Evolutionary conservation across 2,888 invertebrate species (phyloP), one percentile per base, ranked within the genome.

Genomic region (Idaea dimidiata): DNA sequence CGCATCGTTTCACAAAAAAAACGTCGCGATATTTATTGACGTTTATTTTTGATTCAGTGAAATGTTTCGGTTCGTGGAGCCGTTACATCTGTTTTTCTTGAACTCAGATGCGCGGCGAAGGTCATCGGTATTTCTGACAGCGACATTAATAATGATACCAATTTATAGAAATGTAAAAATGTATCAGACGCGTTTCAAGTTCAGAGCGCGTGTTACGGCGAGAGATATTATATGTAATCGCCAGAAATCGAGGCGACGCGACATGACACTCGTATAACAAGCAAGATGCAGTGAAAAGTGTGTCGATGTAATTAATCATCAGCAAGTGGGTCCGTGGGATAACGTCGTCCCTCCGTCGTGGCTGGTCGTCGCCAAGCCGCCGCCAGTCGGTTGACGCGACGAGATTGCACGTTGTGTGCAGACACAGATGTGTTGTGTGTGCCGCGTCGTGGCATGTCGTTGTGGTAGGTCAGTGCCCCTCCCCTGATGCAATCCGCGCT

Each of bases 391-490:
- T 24, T 53, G 53, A 16, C 14, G 10, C 53, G 53, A n/a, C 6
- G 53, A 16, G 6, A 16, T 2, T 8, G 17, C 54, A 54, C 16
- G 54, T n/a, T 54, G 54, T 16, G 17, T 17, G 56, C 43, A 17
- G 59, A 54, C 58, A 55, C 64, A 17, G 57, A 16, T 58, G 59
- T 57, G 32, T 58, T 55, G 56, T 53, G 24, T 24, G 18, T 54
- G 61, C 33, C 10, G 61, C 55, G 55, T 56, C 56, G 18, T 56
- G 65, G 33, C 57, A 54, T 31, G 6, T 16, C 65, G 61, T 69
- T 67, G 67, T 54, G 69, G 64, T 65, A 69, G 71, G 69, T 69
- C 69, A 69, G 63, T 66, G 57, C 67, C 61, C 66, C 62, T 31
- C 16, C 43, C 17, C 43, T 17, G 43, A 16, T 43, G 60, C 24